Conservation (phyloP, 2,113 vertebrate genomes). For the Guaruba guarouba region DNA sequence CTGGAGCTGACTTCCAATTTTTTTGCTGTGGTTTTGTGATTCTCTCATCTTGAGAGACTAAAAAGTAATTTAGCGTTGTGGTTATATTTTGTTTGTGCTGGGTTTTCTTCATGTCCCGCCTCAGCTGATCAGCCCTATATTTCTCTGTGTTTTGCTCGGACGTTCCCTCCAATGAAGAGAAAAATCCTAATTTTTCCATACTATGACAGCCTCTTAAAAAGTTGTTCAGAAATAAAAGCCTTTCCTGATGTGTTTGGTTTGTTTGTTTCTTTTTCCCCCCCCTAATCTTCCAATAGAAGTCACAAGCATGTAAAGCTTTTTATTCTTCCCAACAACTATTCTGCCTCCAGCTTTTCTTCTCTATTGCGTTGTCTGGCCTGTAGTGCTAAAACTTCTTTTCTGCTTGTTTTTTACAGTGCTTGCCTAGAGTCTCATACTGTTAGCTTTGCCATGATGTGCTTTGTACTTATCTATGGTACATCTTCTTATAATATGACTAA, state of each 20-base stretch:
- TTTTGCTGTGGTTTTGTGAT: neutral
- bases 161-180: neutral
- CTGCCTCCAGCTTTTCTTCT: conserved; percentile 27
- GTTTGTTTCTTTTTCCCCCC: rapidly evolving
- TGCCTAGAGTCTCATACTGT: neutral
- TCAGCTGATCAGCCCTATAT: neutral
- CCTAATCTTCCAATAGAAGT: neutral
- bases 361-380: neutral
- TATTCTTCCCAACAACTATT: conserved; percentile 1
- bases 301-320: neutral
- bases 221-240: neutral
- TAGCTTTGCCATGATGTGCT: conserved; percentile 25
- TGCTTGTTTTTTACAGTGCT: conserved; percentile 35
- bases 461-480: neutral
- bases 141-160: neutral
- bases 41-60: neutral
- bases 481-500: conserved; percentile 2
- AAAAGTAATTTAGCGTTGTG: neutral
- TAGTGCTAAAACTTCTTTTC: neutral
- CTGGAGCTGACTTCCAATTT: neutral
- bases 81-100: neutral
- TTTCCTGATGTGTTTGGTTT: neutral
- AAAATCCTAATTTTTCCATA: neutral
- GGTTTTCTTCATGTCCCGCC: neutral
- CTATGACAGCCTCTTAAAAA: neutral